phyloP scores from a whole-genome alignment of 1,140 invertebrate species.

The Caenorhabditis inopinata region DNA sequence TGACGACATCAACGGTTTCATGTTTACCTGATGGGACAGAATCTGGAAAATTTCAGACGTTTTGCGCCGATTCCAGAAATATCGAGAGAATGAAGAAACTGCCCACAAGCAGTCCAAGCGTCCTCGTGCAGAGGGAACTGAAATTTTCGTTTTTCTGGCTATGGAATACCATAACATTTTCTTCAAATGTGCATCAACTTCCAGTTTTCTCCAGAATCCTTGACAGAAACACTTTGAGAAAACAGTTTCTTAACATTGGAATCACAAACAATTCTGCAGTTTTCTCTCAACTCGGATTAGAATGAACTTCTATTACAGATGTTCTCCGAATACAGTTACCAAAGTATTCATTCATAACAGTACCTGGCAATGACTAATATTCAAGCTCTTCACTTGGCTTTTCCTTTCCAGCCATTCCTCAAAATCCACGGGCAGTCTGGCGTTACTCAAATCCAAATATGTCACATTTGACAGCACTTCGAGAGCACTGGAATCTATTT shows the following conservation, averaged over 20 bases:
- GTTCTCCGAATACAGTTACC: too few species aligned
- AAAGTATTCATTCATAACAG: too few species aligned
- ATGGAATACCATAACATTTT: too few species aligned
- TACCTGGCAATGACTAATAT: constrained; percentile 28
- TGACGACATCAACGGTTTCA: not conserved
- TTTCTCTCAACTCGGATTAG: too few species aligned
- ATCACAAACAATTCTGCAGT: too few species aligned
- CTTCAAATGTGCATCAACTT: too few species aligned
- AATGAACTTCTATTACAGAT: too few species aligned
- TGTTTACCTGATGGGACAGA: constrained; percentile 30
- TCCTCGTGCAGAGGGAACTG: constrained; percentile 25
- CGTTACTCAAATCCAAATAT: constrained; percentile 40
- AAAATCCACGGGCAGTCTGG: constrained; percentile 31
- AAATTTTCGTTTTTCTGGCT: too few species aligned
- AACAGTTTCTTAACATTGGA: too few species aligned
- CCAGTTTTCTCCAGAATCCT: too few species aligned
- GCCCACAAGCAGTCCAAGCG: constrained; percentile 38
- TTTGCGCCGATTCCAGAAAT: constrained; percentile 37
- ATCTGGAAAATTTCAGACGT: constrained; percentile 24
- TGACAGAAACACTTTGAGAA: too few species aligned
- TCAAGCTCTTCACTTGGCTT: constrained; percentile 17
- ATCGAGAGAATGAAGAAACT: constrained; percentile 40
- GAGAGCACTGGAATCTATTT: constrained; percentile 36
- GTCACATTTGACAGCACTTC: constrained; percentile 33
- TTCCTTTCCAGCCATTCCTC: constrained; percentile 31